These are phyloP conservation scores for Melanotaenia parkinsoni DNA, from an alignment of 2,797 vertebrate species.

Conservation along the genomic window DNA sequence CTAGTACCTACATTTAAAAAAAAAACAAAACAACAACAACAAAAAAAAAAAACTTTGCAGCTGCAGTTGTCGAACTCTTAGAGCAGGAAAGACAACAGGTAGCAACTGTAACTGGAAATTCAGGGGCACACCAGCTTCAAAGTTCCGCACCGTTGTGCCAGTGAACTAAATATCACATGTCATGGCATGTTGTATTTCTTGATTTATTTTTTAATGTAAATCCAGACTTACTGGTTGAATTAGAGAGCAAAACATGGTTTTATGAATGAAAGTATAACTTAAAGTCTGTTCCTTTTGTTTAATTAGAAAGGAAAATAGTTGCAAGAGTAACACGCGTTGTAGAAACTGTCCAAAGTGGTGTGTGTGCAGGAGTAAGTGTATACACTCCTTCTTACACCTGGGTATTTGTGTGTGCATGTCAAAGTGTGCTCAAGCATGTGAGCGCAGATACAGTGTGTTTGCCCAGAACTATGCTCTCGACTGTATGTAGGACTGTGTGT, in stretches of 20 bases:
- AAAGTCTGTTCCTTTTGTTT: background rate
- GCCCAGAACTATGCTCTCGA: background rate
- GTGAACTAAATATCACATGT: constrained; percentile 8
- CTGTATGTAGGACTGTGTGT: constrained; percentile 17
- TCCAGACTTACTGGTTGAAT: background rate
- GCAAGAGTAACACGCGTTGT: constrained; percentile 7
- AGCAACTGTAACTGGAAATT: constrained; percentile 55
- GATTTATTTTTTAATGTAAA: background rate
- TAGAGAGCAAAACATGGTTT: background rate
- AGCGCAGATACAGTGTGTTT: background rate
- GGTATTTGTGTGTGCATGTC: constrained; percentile 40
- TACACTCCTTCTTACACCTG: constrained; percentile 51
- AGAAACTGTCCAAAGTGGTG: background rate
- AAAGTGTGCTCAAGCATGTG: constrained; percentile 13
- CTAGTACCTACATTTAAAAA: background rate
- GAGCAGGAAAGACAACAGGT: constrained; percentile 67
- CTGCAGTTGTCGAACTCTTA: constrained; percentile 35
- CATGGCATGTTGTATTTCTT: background rate
- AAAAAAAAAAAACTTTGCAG: constrained; percentile 4
- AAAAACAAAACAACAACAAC: no score
- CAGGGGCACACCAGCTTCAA: constrained; percentile 22
- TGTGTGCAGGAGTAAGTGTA: constrained; percentile 20
- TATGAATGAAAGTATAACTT: background rate
- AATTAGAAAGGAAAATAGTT: background rate
- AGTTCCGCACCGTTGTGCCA: constrained; percentile 29